These are phyloP conservation scores for Seriola aureovittata DNA, from an alignment of 2,113 vertebrate species.

Conservation along the genomic window DNA sequence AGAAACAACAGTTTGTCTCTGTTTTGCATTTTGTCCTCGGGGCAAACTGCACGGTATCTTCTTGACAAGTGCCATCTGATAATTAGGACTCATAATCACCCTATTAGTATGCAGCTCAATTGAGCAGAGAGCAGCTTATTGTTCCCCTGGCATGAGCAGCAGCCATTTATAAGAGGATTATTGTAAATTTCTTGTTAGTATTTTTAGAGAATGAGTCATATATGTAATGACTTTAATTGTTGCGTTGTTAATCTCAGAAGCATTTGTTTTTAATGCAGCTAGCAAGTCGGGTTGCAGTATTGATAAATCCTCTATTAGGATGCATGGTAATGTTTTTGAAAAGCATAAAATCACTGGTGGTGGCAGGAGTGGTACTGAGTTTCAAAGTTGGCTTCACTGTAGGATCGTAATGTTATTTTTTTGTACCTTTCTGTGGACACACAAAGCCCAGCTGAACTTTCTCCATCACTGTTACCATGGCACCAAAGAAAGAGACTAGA, in stretches of 20 bases:
- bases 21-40: constrained; percentile 72
- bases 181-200: constrained; percentile 60
- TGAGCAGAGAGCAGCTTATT: constrained; percentile 68
- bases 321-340: constrained; percentile 14
- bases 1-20: constrained; percentile 74
- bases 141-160: constrained; percentile 58
- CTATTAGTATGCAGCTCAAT: constrained; percentile 80
- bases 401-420: constrained; percentile 13
- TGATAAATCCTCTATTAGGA: background rate
- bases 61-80: constrained; percentile 80
- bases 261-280: constrained; percentile 36
- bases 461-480: constrained; percentile 69
- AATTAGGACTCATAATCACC: constrained; percentile 81
- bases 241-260: constrained; percentile 42
- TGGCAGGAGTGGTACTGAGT: background rate
- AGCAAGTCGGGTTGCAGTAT: background rate
- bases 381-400: background rate
- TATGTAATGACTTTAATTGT: constrained; percentile 42
- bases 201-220: constrained; percentile 59
- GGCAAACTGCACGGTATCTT: constrained; percentile 66
- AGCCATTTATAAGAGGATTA: constrained; percentile 67
- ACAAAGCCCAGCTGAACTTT: constrained; percentile 38
- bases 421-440: constrained; percentile 14
- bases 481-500: constrained; percentile 54
- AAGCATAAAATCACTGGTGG: background rate